A percentile compares a stretch with the other conserved stretches of the same genome.
Conservation (phyloP, 1,140 invertebrate genomes). For the Musca domestica region DNA sequence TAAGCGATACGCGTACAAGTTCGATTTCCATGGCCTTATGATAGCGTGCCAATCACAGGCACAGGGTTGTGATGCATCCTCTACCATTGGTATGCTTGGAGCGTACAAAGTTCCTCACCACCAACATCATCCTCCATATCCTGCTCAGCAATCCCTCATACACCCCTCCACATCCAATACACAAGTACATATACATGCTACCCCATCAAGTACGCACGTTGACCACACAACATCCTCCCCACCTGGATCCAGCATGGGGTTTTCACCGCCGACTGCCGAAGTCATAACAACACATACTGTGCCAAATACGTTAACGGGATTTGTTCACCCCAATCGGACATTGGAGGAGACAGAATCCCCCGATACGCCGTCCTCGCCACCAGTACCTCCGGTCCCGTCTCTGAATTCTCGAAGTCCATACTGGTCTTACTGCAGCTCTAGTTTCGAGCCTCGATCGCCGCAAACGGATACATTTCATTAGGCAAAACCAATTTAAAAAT, state of each 20-base stretch:
- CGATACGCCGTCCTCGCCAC: not conserved
- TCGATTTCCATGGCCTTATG: slow-evolving; percentile 83
- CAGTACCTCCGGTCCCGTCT: not conserved
- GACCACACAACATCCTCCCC: slow-evolving; percentile 38
- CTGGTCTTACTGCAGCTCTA: slow-evolving; percentile 50
- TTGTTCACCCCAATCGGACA: slow-evolving; percentile 12
- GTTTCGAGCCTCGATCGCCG: slow-evolving; percentile 52
- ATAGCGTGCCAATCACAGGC: slow-evolving; percentile 79
- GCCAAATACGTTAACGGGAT: slow-evolving; percentile 35
- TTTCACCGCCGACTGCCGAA: slow-evolving; percentile 44
- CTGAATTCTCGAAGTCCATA: slow-evolving; percentile 41
- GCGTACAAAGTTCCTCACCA: slow-evolving; percentile 40
- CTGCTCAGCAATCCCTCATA: slow-evolving; percentile 38
- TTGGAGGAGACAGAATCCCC: slow-evolving; percentile 17
- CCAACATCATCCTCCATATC: slow-evolving; percentile 30
- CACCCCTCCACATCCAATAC: slow-evolving; percentile 32
- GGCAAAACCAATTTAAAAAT: too few relatives aligned
- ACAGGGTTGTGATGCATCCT: slow-evolving; percentile 53
- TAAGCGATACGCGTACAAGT: slow-evolving; percentile 90
- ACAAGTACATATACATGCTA: not conserved
- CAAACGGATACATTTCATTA: slow-evolving; percentile 50
- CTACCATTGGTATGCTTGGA: slow-evolving; percentile 46
- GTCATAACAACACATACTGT: slow-evolving; percentile 30
- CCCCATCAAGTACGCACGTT: slow-evolving; percentile 31
- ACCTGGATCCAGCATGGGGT: slow-evolving; percentile 40